A percentile compares a stretch with the other conserved stretches of the same genome.
Conservation (phyloP, 1,140 invertebrate species). For the Mercenaria mercenaria region DNA sequence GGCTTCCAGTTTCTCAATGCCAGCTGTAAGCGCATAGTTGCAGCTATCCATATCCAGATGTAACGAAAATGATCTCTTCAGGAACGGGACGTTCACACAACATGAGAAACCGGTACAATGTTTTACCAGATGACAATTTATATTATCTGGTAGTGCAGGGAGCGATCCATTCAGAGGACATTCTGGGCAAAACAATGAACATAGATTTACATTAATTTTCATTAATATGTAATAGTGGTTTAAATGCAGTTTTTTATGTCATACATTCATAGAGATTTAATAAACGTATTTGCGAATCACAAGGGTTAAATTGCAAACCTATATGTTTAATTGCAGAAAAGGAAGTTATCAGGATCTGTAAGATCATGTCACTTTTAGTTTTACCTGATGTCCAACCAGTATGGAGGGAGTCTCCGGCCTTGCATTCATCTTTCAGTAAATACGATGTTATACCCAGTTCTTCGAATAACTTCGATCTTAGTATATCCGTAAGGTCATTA, state of each 20-base stretch:
- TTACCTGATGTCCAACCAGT: constrained; percentile 16
- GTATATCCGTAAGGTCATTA: not conserved
- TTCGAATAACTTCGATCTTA: constrained; percentile 1
- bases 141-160: not conserved
- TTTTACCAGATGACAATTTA: constrained; percentile 15
- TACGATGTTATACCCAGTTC: constrained; percentile 5
- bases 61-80: constrained; percentile 17
- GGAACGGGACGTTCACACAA: not conserved
- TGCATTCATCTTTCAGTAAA: not conserved
- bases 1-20: constrained; percentile 29
- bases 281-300: too few species aligned
- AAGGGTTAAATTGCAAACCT: too few species aligned
- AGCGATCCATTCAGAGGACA: not conserved
- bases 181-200: not conserved
- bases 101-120: not conserved
- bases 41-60: not conserved
- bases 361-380: not conserved
- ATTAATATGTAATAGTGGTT: too few species aligned
- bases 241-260: too few species aligned
- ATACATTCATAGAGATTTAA: too few species aligned
- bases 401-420: not conserved
- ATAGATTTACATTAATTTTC: too few species aligned
- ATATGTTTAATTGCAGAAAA: too few species aligned
- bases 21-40: not conserved
- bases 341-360: not conserved